Base-by-base conservation (phyloP, 2,888 invertebrate species). In the Prenolepis imparis region DNA sequence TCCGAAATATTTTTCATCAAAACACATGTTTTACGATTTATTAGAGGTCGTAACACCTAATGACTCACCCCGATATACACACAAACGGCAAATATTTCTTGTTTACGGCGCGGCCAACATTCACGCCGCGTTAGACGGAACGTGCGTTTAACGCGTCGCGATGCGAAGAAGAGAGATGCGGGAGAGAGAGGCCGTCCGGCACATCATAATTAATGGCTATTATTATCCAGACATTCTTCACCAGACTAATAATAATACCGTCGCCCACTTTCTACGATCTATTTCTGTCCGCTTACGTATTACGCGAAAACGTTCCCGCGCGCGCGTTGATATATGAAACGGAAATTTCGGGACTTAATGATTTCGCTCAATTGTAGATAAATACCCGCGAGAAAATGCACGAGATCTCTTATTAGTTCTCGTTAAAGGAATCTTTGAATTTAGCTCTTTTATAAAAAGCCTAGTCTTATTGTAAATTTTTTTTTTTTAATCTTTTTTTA, bases 191-290 rank as follows among this genome's bases (percentile, higher is more conserved):
- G 82, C 57, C 63, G 67, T 63, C 72, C 82, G 68, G 67, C 68
- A 68, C 68, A 75, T 66, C 74, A 78, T 77, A 84, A 84, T 84
- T 82, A 84, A 82, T 74, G 63, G 73, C 82, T 84, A 82, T 84
- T 84, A 82, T 83, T 82, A 84, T 77, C 82, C 82, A 64, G 48
- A 36, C 84, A 84, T 84, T 84, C 83, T 77, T 82, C 70, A 48
- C 48, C 28, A 63, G 68, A 68, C 84, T 84, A 81, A 84, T 84
- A 84, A 84, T 84, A 84, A 84, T 73, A 73, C 52, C 81, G 66
- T 84, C 84, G 84, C 84, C 84, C 82, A 82, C 82, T 82, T 84
- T 82, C 84, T 74, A 74, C 82, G 74, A 82, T 84, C 84, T 74
- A 74, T 84, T 84, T 82, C 84, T 74, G 74, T 74, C 81, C n/a